Percentiles rank a stretch among this genome's conserved stretches.
These are phyloP conservation scores for Harpalus rubripes DNA, from an alignment of 2,888 invertebrate species.

Conservation along the genomic window DNA sequence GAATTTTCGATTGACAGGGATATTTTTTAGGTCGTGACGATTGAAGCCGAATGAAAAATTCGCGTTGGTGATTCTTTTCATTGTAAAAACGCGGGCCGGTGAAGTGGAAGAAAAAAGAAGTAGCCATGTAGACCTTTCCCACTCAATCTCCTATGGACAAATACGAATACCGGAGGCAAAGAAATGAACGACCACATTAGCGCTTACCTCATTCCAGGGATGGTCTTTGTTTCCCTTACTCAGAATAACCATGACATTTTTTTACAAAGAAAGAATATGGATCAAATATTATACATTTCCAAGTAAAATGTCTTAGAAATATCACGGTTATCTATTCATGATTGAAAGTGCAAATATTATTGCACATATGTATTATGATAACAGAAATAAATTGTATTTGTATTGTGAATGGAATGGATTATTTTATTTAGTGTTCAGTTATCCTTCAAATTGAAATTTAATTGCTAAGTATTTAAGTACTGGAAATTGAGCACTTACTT, in stretches of 20 bases:
- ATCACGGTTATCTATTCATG: no score
- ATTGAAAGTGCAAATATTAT: no score
- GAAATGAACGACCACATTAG: not conserved
- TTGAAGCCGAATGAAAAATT: conserved; percentile 46
- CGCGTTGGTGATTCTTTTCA: conserved; percentile 49
- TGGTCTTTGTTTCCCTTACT: not conserved
- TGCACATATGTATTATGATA: no score
- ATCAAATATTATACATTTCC: not conserved
- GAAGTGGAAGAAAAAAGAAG: conserved; percentile 26
- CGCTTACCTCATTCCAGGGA: not conserved
- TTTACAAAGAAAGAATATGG: not conserved
- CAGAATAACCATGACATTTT: not conserved
- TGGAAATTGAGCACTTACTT: no score
- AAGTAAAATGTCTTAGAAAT: no score
- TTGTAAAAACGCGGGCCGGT: conserved; percentile 23
- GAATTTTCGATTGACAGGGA: conserved; percentile 31
- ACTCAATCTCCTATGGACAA: conserved; percentile 21
- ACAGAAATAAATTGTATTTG: no score
- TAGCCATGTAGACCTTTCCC: conserved; percentile 32
- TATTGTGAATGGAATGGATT: no score
- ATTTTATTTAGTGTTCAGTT: no score
- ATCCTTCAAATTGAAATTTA: no score
- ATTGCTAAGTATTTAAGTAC: no score
- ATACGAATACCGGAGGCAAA: not conserved
- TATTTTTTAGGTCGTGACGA: conserved; percentile 19